A percentile compares a stretch with the other conserved stretches of the same genome.
Conservation (phyloP, 2,113 vertebrate species). For the Pardalotus punctatus region DNA sequence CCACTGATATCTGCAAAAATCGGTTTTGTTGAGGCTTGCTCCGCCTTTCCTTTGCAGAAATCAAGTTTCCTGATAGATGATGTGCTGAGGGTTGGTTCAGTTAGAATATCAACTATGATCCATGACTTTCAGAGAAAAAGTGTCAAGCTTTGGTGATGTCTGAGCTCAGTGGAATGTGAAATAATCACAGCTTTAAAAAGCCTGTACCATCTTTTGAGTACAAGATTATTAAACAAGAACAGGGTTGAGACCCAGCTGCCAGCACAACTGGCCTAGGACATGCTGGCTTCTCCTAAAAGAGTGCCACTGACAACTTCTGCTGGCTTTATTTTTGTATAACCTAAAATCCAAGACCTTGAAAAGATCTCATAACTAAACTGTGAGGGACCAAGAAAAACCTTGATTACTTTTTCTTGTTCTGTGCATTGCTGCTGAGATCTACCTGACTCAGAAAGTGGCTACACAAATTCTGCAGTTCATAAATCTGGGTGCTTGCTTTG, state of each 20-base stretch:
- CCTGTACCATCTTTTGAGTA: accelerated
- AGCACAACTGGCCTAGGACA: background rate
- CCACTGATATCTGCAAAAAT: background rate
- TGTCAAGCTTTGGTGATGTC: background rate
- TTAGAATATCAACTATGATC: background rate
- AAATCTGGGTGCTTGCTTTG: background rate
- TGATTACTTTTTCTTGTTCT: background rate
- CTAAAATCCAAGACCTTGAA: background rate
- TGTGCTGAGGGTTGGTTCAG: background rate
- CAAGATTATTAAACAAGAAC: background rate
- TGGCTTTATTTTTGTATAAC: background rate
- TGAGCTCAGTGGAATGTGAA: background rate
- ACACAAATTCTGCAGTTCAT: background rate
- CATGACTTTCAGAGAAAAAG: background rate
- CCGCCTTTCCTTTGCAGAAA: background rate
- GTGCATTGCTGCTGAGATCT: background rate
- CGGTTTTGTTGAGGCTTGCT: background rate
- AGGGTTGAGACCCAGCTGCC: background rate
- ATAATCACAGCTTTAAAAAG: background rate
- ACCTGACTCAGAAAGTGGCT: background rate
- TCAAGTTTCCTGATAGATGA: background rate
- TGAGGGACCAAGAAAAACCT: background rate
- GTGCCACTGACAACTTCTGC: background rate
- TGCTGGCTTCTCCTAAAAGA: background rate
- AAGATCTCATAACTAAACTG: background rate